A percentile compares a stretch with the other conserved stretches of the same genome.
These are phyloP conservation scores for Amphiduros pacificus DNA, from an alignment of 2,888 invertebrate species.

Conservation along the genomic window DNA sequence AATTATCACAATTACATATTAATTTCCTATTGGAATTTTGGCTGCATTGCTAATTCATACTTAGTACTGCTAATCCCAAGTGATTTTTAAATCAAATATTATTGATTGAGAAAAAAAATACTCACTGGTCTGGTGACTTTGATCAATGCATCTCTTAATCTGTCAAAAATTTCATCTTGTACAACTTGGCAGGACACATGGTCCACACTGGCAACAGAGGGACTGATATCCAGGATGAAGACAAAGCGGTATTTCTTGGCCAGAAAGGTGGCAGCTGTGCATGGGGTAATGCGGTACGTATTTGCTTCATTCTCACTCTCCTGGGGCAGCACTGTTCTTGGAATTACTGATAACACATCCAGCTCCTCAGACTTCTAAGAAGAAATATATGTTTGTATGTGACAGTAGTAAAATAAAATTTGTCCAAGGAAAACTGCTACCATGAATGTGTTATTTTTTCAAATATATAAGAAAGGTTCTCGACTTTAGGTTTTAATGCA, in stretches of 20 bases:
- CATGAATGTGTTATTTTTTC: too few relatives aligned
- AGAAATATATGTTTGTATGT: conserved; percentile 15
- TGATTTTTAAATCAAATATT: neutral
- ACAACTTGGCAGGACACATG: neutral
- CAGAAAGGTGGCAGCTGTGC: conserved; percentile 67
- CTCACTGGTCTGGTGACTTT: neutral
- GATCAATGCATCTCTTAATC: neutral
- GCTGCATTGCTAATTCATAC: too few relatives aligned
- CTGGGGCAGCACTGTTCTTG: neutral
- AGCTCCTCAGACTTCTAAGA: conserved; percentile 9
- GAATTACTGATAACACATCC: conserved; percentile 23
- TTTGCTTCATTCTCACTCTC: conserved; percentile 21
- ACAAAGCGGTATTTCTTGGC: conserved; percentile 73
- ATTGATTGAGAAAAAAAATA: neutral
- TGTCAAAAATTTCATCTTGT: neutral
- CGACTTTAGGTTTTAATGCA: too few relatives aligned
- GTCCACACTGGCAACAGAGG: conserved; percentile 72
- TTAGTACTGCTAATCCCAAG: neutral
- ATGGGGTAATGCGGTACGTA: conserved; percentile 37
- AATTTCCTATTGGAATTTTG: too few relatives aligned
- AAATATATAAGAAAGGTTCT: too few relatives aligned
- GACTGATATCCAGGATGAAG: conserved; percentile 77
- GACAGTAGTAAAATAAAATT: neutral
- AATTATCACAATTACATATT: neutral
- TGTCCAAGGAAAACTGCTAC: neutral